Evolutionary conservation across 2,797 vertebrate species (phyloP).

Genomic region (Sebastes kiyomatsui): DNA sequence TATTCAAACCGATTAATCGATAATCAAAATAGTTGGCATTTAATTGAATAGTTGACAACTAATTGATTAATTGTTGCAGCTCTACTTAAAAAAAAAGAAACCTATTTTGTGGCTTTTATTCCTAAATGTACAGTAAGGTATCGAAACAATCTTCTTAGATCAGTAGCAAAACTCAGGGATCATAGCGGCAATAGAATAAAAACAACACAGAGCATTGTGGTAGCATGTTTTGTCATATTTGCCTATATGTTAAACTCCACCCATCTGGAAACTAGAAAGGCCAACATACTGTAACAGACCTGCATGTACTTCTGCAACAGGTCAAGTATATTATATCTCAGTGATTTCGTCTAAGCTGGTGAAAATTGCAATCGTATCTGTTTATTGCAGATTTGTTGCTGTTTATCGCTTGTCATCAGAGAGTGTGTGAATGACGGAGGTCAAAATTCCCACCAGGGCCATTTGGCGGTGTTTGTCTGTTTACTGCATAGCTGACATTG

Average conservation of each 20-base stretch:
- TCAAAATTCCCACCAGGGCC: constrained; percentile 55
- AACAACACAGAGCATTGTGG: background rate
- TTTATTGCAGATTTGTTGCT: constrained; percentile 26
- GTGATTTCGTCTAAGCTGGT: background rate
- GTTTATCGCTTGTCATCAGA: constrained; percentile 24
- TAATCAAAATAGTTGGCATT: no score
- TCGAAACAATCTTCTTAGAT: background rate
- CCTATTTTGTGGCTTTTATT: background rate
- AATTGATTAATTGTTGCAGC: no score
- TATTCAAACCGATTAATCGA: no score
- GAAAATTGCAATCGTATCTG: constrained; percentile 6
- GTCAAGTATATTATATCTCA: background rate
- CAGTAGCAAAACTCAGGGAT: background rate
- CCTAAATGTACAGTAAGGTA: background rate
- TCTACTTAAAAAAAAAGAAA: no score
- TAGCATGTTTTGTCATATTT: background rate
- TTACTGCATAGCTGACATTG: constrained; percentile 86
- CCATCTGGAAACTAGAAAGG: background rate
- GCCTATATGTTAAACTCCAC: background rate
- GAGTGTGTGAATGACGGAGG: constrained; percentile 42
- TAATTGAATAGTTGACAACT: no score
- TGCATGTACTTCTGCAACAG: background rate
- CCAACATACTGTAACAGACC: background rate
- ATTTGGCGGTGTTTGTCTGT: constrained; percentile 79
- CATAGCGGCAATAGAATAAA: background rate